Percentiles rank a stretch among this genome's conserved stretches.
Conservation (phyloP, 2,113 vertebrate genomes). For the Albula goreensis region DNA sequence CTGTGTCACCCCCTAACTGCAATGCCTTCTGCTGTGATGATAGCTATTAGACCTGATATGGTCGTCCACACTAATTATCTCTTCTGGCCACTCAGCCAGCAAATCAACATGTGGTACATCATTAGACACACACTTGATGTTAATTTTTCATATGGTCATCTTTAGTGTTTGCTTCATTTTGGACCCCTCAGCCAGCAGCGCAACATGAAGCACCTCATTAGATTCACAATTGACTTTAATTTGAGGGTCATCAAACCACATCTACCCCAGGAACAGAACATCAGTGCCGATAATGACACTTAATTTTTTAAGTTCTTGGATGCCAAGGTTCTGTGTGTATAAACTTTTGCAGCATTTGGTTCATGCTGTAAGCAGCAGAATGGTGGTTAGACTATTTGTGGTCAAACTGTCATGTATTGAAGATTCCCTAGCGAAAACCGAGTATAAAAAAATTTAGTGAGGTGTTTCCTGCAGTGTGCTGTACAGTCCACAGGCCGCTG, state of each 20-base stretch:
- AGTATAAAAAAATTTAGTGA: neutral
- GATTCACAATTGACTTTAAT: neutral
- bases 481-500: constrained; percentile 14
- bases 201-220: neutral
- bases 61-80: neutral
- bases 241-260: neutral
- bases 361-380: neutral
- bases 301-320: neutral
- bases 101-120: constrained; percentile 31
- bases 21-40: neutral
- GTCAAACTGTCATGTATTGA: neutral
- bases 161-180: neutral
- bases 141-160: constrained; percentile 23
- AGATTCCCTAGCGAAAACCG: neutral
- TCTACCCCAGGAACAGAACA: neutral
- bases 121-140: constrained; percentile 24
- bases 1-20: neutral
- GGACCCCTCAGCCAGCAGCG: neutral
- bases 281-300: neutral
- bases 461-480: constrained; percentile 22
- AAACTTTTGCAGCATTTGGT: neutral
- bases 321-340: neutral
- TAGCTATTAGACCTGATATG: neutral
- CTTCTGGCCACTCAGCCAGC: constrained; percentile 22
- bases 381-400: neutral